Base-by-base conservation (phyloP, 2,888 invertebrate species). In the Latrodectus elegans region DNA sequence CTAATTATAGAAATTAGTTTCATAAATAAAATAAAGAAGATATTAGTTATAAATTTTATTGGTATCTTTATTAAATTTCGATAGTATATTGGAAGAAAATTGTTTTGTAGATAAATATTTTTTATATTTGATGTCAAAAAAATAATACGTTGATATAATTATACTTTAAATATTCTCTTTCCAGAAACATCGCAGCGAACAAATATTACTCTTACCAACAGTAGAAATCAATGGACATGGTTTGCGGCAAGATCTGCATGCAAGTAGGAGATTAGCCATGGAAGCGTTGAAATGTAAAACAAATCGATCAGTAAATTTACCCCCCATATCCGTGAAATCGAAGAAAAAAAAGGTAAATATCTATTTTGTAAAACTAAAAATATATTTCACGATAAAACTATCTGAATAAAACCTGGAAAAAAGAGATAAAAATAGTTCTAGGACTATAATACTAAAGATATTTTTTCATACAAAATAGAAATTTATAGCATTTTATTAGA, bases 231-330 rank as follows among this genome's bases (percentile, higher is more conserved):
- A 88, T 12, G 87, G 81, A 3, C 82, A 76, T 15, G 81, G 81
- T 2, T 22, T 81, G 38, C 60, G 77, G 17, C 76, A 77, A 22
- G 86, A 86, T 53, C 17, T 81, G 53, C 81, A 81, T 10, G 78
- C 76, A 38, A 86, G 65, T 49, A 55, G 83, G 26, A 82, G 79
- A 14, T 60, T 78, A 11, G 81, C 76, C 8, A 55, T 81, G 12
- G 86, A 86, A 49, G 78, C 72, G 10, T 17, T 88, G 4, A 81
- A 82, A 38, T 87, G 82, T 73, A 88, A 88, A 53, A 83, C 88
- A 14, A 88, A 88, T 26, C 68, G 88, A 12, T 88, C 88, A 1
- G 88, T 88, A 15, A 88, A 88, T 51, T 68, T 88, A n/a, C 88
- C 88, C 14, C 88, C 88, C 6, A 83, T 88, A 38, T 76, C 82